Conservation (phyloP, 2,797 vertebrate species). For the Gobionotothen gibberifrons region DNA sequence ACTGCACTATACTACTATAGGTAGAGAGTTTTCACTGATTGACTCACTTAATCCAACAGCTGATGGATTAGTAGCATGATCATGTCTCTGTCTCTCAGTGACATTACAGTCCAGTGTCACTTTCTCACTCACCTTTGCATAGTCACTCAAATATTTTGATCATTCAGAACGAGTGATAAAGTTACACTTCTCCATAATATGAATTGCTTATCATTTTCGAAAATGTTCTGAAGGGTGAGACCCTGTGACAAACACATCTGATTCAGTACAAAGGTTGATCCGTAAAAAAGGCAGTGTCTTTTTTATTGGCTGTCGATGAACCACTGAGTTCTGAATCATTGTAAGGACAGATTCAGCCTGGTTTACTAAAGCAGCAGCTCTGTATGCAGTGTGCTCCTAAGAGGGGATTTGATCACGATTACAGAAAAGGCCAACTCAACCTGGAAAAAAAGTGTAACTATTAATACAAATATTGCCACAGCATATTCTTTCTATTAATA, state of each 20-base stretch:
- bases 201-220: slow-evolving; percentile 8
- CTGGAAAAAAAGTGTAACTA: background rate
- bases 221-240: slow-evolving; percentile 4
- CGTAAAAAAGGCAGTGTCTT: background rate
- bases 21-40: slow-evolving; percentile 12
- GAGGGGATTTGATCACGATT: background rate
- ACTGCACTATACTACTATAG: background rate
- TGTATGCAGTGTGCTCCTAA: slow-evolving; percentile 11
- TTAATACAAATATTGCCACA: background rate
- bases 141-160: background rate
- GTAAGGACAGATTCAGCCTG: background rate
- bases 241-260: background rate
- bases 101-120: slow-evolving; percentile 25
- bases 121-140: background rate
- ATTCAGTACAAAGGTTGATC: background rate
- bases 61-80: slow-evolving; percentile 19
- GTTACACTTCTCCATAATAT: background rate
- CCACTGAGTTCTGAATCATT: background rate
- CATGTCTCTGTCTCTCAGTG: background rate
- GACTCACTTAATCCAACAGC: slow-evolving; percentile 10
- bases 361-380: slow-evolving; percentile 18
- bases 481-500: background rate
- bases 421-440: background rate
- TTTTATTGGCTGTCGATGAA: background rate
- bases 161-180: slow-evolving; percentile 3